A percentile compares a stretch with the other conserved stretches of the same genome.
phyloP scores from a whole-genome alignment of 2,113 vertebrate genomes.

The Pelusios castaneus region DNA sequence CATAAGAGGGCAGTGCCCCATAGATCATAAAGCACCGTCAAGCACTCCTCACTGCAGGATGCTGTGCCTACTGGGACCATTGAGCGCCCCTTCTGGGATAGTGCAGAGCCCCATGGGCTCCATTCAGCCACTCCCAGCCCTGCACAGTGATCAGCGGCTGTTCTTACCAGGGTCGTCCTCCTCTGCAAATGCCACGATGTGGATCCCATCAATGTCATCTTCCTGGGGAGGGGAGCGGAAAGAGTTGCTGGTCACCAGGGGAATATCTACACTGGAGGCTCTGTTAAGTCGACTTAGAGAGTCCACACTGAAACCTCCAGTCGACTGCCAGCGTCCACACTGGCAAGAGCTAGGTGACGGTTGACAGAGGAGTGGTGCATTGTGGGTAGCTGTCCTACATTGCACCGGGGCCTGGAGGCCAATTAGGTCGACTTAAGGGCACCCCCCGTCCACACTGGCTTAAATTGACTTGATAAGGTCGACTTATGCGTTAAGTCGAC shows the following conservation, averaged over 20 bases:
- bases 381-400: too few species aligned
- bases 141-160: neutral
- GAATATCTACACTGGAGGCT: too few species aligned
- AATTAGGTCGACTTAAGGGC: too few species aligned
- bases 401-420: too few species aligned
- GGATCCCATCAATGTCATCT: constrained; percentile 90
- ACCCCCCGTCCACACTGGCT: too few species aligned
- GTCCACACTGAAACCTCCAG: too few species aligned
- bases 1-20: neutral
- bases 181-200: constrained; percentile 94
- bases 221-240: constrained; percentile 73
- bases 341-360: too few species aligned
- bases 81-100: neutral
- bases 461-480: too few species aligned
- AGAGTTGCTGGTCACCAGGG: accelerated
- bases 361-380: too few species aligned
- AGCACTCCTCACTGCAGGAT: neutral
- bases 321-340: too few species aligned
- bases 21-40: neutral
- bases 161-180: constrained; percentile 88
- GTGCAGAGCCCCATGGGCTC: neutral
- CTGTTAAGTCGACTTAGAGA: too few species aligned
- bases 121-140: accelerated
- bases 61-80: neutral
- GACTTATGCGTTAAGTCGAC: too few species aligned